Evolutionary conservation across 1,140 invertebrate species (phyloP).

Genomic region (Brachionus paranguensis): DNA sequence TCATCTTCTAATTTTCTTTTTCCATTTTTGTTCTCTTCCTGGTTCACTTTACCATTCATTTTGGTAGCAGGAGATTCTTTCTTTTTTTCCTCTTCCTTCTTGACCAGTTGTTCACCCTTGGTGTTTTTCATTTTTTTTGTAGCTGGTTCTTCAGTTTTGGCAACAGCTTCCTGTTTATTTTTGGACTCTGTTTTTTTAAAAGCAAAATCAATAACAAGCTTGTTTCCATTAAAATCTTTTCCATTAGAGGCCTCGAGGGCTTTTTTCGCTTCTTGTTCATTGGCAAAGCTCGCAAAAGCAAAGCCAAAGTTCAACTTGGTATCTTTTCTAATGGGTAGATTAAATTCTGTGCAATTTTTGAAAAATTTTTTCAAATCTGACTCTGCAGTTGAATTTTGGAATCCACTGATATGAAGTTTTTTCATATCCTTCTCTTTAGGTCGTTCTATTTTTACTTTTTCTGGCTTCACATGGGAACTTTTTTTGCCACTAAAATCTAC

Average conservation of each 20-base stretch:
- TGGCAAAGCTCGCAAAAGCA: background rate
- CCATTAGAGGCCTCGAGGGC: background rate
- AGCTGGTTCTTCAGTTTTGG: slow-evolving; percentile 3
- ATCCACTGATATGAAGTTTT: slow-evolving; percentile 12
- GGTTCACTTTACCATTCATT: background rate
- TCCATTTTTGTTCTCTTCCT: background rate
- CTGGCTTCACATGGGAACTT: background rate
- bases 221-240: slow-evolving; percentile 3
- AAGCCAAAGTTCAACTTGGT: slow-evolving; percentile 29
- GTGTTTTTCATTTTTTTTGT: slow-evolving; percentile 1
- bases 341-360: background rate
- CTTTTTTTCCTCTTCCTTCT: slow-evolving; percentile 10
- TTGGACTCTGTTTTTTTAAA: slow-evolving; percentile 1
- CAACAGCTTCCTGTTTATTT: background rate
- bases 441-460: background rate
- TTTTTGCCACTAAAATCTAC: slow-evolving; percentile 43
- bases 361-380: slow-evolving; percentile 31
- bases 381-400: background rate
- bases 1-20: slow-evolving; percentile 40
- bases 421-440: slow-evolving; percentile 9
- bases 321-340: slow-evolving; percentile 6
- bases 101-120: slow-evolving; percentile 7
- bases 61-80: background rate
- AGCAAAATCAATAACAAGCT: background rate
- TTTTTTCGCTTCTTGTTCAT: slow-evolving; percentile 19